These are phyloP conservation scores for Seriola rivoliana DNA, from an alignment of 2,113 vertebrate genomes.

Conservation along the genomic window DNA sequence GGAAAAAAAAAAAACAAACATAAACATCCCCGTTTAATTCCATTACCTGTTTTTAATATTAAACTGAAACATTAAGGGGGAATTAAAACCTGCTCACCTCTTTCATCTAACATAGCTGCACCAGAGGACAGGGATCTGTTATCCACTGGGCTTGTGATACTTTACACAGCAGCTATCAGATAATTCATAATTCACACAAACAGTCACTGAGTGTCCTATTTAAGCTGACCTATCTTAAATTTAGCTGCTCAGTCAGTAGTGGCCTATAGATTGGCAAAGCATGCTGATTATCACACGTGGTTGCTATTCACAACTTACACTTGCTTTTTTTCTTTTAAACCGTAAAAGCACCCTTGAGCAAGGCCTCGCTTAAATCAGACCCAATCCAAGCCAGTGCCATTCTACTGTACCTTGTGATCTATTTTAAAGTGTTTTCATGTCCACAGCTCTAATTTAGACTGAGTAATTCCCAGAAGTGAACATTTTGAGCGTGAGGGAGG, in stretches of 20 bases:
- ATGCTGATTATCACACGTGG: neutral
- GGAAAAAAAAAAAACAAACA: neutral
- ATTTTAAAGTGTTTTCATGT: slow-evolving; percentile 25
- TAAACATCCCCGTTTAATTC: slow-evolving; percentile 9
- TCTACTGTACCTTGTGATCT: slow-evolving; percentile 4
- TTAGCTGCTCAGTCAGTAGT: slow-evolving; percentile 5
- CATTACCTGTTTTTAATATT: slow-evolving; percentile 5
- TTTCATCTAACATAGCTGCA: neutral
- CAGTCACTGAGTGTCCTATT: slow-evolving; percentile 30
- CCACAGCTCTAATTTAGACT: slow-evolving; percentile 4
- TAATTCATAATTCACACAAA: slow-evolving; percentile 50
- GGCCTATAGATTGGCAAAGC: neutral
- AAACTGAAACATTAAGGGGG: neutral
- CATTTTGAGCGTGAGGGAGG: slow-evolving; percentile 1
- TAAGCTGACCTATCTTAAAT: slow-evolving; percentile 37
- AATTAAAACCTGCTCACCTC: neutral
- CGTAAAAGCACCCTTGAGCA: neutral
- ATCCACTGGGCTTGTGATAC: slow-evolving; percentile 13
- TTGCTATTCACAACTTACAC: neutral
- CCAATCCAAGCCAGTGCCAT: neutral
- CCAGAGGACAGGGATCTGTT: slow-evolving; percentile 18
- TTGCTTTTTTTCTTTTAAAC: neutral
- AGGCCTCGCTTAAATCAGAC: neutral
- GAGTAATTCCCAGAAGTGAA: slow-evolving; percentile 20
- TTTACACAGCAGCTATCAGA: slow-evolving; percentile 35